phyloP scores from a whole-genome alignment of 2,797 vertebrate species.

The Bradypodion ventrale region DNA sequence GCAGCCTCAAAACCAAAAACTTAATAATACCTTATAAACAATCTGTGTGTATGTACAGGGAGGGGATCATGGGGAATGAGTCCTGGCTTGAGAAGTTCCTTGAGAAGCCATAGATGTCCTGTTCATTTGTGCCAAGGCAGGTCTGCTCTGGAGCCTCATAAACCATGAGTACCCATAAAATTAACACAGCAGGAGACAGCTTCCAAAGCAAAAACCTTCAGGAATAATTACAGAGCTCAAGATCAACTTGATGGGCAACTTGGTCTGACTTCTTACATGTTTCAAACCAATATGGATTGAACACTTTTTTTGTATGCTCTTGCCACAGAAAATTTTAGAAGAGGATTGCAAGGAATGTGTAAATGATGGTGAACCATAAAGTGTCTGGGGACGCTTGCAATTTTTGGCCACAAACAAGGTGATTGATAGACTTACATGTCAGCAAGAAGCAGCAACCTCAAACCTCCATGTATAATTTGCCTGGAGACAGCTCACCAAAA shows the following conservation, averaged over 20 bases:
- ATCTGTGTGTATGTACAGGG: background rate
- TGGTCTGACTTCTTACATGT: constrained; percentile 53
- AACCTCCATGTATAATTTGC: constrained; percentile 48
- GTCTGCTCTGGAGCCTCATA: constrained; percentile 21
- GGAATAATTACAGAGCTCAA: constrained; percentile 52
- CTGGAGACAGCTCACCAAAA: constrained; percentile 52
- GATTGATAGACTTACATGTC: constrained; percentile 58
- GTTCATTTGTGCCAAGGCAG: constrained; percentile 26
- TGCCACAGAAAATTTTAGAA: constrained; percentile 47
- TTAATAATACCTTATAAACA: constrained; percentile 27
- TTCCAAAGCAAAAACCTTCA: constrained; percentile 45
- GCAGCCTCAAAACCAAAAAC: constrained; percentile 1
- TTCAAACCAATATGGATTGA: constrained; percentile 54
- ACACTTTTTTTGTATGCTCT: constrained; percentile 43
- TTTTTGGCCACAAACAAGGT: constrained; percentile 60
- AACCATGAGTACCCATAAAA: constrained; percentile 23
- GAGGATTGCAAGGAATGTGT: constrained; percentile 30
- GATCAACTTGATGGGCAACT: constrained; percentile 45
- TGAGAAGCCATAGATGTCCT: background rate
- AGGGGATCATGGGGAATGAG: background rate
- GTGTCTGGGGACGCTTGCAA: constrained; percentile 46
- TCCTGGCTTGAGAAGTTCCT: accelerated
- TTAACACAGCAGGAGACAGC: constrained; percentile 26
- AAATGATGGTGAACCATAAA: constrained; percentile 57
- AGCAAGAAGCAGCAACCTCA: constrained; percentile 47